Base-by-base conservation (phyloP, 2,797 vertebrate genomes). In the Rhynchonycteris naso region DNA sequence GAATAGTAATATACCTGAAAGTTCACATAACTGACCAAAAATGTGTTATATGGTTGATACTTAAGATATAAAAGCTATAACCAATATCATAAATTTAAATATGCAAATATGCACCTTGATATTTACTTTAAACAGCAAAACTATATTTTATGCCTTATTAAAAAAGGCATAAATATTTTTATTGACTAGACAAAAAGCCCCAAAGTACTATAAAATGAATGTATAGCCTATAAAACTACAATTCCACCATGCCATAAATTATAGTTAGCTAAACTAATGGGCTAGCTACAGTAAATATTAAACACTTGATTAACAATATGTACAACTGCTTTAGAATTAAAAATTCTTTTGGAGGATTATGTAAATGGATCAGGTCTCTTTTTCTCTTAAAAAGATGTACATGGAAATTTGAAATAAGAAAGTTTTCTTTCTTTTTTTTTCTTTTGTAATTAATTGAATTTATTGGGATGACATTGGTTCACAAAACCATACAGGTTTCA, bases 101-200 rank as follows among this genome's bases (percentile, higher is more conserved):
- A 82, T 69, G 65, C 4, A 94, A 96, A 95, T 81, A 2, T 72
- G 13, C 0, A 58, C 28, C 43, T 96, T 81, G 92, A 71, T 56
- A 71, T 82, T 91, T 88, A 54, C 33, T 92, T 96, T 89, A 93
- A 95, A 76, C 33, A 89, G 65, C 15, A 85, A 96, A 93, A 78
- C 87, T 90, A 50, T 74, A 95, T 89, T 91, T 93, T 33, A 78
- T 72, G 22, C 74, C 15, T 14, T 92, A 81, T 78, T 84, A 58
- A 91, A 74, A 78, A 78, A 68, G 22, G 22, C 7, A 66, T 93
- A 47, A 88, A 94, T 90, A 84, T 65, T 95, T 96, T 93, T 82
- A 93, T 91, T 87, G 84, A 93, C 91, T 88, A 88, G 47, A 94
- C n/a, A 87, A 83, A 95, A 87, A 61, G 38, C 47, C 38, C 68